phyloP scores from a whole-genome alignment of 2,888 invertebrate species.

The Gonocerus acuteangulatus region DNA sequence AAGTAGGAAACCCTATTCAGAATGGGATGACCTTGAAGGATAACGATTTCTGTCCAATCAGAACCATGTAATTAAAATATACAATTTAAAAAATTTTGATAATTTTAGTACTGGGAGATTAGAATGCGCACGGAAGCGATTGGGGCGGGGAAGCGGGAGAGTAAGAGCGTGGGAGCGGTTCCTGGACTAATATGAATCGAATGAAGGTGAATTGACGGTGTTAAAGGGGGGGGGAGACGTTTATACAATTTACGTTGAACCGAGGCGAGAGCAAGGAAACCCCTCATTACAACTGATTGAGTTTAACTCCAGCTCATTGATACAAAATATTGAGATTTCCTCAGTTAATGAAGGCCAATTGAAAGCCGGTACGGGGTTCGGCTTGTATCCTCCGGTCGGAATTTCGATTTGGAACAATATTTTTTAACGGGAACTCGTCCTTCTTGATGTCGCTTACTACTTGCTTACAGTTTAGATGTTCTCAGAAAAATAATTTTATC shows the following conservation, averaged over 20 bases:
- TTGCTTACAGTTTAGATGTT: too few relatives aligned
- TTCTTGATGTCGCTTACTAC: too few relatives aligned
- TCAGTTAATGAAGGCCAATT: constrained; percentile 25
- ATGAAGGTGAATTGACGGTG: constrained; percentile 1
- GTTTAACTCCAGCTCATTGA: constrained; percentile 24
- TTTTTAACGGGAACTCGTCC: too few relatives aligned
- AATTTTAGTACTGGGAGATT: too few relatives aligned
- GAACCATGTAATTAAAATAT: too few relatives aligned
- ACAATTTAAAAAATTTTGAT: too few relatives aligned
- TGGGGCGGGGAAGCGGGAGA: too few relatives aligned
- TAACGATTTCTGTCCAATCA: too few relatives aligned
- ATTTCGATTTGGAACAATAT: neutral
- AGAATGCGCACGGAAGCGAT: too few relatives aligned
- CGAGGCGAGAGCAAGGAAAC: constrained; percentile 11
- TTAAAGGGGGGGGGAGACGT: neutral
- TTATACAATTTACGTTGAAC: constrained; percentile 15
- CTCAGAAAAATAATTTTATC: too few relatives aligned
- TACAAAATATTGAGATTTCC: constrained; percentile 28
- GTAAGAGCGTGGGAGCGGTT: neutral
- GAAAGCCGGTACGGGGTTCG: neutral
- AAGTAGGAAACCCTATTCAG: too few relatives aligned
- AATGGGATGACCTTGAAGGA: too few relatives aligned
- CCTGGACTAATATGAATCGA: neutral
- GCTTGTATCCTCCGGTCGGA: neutral
- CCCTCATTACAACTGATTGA: constrained; percentile 20